Percentiles rank a stretch among this genome's conserved stretches.
These are phyloP conservation scores for Podarcis muralis DNA, from an alignment of 2,113 vertebrate genomes.

Conservation along the genomic window DNA sequence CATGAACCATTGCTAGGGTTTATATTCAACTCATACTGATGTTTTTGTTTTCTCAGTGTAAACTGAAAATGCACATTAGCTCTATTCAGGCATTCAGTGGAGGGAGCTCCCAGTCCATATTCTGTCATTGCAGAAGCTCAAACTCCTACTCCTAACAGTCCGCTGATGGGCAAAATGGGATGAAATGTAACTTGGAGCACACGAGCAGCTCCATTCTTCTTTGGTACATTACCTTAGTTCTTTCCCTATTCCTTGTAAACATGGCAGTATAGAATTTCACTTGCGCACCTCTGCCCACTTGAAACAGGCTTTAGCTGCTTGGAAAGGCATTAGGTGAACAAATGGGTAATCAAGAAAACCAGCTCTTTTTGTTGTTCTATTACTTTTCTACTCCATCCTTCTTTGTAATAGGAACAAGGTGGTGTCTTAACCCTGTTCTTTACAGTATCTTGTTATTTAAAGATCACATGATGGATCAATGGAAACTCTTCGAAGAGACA, in stretches of 20 bases:
- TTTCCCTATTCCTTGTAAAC: not conserved
- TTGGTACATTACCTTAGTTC: constrained; percentile 1
- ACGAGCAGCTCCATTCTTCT: not conserved
- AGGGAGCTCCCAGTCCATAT: not conserved
- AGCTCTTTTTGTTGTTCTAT: not conserved
- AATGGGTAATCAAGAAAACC: not conserved
- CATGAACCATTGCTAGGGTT: not conserved
- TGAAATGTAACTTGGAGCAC: not conserved
- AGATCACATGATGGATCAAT: not conserved
- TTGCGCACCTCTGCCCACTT: constrained; percentile 2
- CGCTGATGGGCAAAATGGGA: not conserved
- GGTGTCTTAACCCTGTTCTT: not conserved
- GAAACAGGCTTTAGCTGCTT: not conserved
- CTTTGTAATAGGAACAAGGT: not conserved
- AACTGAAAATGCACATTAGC: not conserved
- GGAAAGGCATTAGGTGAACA: constrained; percentile 15
- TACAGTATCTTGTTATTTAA: not conserved
- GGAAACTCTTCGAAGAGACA: constrained; percentile 1
- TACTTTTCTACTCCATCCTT: not conserved
- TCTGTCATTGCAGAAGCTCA: not conserved
- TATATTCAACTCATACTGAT: not conserved
- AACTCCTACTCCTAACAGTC: not conserved
- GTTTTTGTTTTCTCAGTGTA: not conserved
- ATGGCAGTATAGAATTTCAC: not conserved
- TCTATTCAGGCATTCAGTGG: not conserved